Evolutionary conservation across 2,113 vertebrate genomes (phyloP).

Genomic region (Hippocampus mohnikei): DNA sequence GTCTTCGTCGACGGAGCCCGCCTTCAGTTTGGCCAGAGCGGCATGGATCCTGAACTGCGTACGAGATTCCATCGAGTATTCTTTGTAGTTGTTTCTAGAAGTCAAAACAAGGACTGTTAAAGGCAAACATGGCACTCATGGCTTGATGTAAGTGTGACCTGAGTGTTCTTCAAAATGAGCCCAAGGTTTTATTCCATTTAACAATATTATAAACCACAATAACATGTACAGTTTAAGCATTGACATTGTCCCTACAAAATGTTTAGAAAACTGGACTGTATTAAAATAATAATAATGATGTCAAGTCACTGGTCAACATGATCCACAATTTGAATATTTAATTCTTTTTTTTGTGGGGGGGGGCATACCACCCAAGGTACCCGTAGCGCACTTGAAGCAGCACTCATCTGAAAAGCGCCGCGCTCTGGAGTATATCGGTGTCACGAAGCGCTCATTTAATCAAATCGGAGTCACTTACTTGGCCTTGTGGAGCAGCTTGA

Average conservation of each 20-base stretch:
- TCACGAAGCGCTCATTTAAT: not conserved
- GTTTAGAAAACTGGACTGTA: not conserved
- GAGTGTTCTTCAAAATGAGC: too few species aligned
- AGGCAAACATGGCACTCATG: not conserved
- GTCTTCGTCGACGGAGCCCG: slow-evolving; percentile 66
- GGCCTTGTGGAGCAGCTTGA: slow-evolving; percentile 74
- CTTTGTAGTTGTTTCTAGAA: slow-evolving; percentile 77
- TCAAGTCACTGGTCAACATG: too few species aligned
- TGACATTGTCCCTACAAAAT: too few species aligned
- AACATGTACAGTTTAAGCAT: too few species aligned
- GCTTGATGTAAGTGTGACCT: too few species aligned
- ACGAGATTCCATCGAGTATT: slow-evolving; percentile 82
- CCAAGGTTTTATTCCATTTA: too few species aligned
- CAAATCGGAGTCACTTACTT: slow-evolving; percentile 62
- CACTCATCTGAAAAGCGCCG: too few species aligned
- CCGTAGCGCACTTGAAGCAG: not conserved
- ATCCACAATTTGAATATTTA: not conserved
- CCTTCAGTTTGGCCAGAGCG: slow-evolving; percentile 77
- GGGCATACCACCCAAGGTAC: not conserved
- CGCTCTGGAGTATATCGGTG: not conserved
- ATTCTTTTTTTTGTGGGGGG: too few species aligned
- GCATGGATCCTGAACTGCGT: slow-evolving; percentile 81
- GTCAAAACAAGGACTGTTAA: not conserved
- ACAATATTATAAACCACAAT: too few species aligned
- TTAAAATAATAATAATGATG: not conserved